Conservation (phyloP, 2,113 vertebrate genomes). For the Heloderma charlesbogerti region DNA sequence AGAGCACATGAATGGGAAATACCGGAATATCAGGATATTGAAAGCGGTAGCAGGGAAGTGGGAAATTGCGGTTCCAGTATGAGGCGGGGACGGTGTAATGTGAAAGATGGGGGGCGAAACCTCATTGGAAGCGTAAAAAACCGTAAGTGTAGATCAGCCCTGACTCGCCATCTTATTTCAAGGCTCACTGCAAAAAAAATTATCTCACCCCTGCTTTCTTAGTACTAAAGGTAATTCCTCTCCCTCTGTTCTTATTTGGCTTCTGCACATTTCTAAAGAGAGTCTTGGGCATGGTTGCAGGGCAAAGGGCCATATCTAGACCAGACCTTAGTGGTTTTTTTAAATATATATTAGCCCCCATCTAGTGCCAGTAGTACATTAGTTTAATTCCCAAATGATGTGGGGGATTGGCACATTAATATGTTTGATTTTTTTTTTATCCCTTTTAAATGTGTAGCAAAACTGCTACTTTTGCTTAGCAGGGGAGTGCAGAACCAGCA, state of each 20-base stretch:
- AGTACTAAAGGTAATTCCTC: slow-evolving; percentile 7
- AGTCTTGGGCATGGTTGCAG: background rate
- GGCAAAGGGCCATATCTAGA: background rate
- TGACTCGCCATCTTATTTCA: slow-evolving; percentile 48
- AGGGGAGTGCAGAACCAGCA: no score
- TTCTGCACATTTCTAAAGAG: background rate
- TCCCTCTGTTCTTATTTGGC: background rate
- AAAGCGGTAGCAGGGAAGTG: no score
- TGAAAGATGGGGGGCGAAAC: no score
- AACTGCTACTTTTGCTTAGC: no score
- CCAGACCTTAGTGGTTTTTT: background rate
- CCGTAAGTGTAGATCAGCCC: no score
- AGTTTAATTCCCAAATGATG: background rate
- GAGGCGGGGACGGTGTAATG: no score
- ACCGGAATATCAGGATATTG: no score
- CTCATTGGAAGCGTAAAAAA: no score
- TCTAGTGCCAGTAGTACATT: background rate
- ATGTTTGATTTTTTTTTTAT: background rate
- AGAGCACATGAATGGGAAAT: no score
- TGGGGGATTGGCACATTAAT: background rate
- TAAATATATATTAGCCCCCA: background rate
- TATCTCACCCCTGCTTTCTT: background rate
- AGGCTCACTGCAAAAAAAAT: background rate
- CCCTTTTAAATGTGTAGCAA: no score
- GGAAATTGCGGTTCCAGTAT: no score